These are phyloP conservation scores for Lagria hirta DNA, from an alignment of 2,888 invertebrate species.

Conservation along the genomic window DNA sequence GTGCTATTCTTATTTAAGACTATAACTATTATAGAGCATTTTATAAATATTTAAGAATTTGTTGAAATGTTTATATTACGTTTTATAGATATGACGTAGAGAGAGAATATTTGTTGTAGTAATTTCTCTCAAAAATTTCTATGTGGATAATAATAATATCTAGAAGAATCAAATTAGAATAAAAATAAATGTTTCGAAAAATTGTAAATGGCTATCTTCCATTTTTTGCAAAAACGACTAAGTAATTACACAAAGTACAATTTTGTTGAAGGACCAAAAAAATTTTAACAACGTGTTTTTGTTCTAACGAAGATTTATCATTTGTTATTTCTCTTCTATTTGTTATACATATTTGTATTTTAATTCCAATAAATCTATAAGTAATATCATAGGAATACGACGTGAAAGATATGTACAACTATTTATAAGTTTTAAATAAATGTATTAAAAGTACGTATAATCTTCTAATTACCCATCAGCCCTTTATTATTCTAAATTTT, in stretches of 20 bases:
- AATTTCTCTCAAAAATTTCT: constrained; percentile 12
- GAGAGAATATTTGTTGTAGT: constrained; percentile 10
- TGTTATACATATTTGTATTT: constrained; percentile 36
- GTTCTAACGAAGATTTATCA: constrained; percentile 25
- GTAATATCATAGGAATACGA: constrained; percentile 32
- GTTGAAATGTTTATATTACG: constrained; percentile 25
- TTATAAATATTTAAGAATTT: constrained; percentile 26
- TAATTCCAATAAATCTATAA: constrained; percentile 31
- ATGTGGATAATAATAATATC: constrained; percentile 15
- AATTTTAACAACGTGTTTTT: constrained; percentile 29
- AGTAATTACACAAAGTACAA: too few species aligned
- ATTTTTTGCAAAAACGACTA: constrained; percentile 27
- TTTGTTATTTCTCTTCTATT: constrained; percentile 35
- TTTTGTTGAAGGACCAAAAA: constrained; percentile 44
- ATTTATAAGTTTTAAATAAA: constrained; percentile 43
- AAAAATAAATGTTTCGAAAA: constrained; percentile 5
- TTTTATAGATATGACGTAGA: constrained; percentile 12
- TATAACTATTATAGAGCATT: constrained; percentile 24
- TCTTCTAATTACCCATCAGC: too few species aligned
- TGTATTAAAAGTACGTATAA: constrained; percentile 28
- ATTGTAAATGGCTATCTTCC: constrained; percentile 20
- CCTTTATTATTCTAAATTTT: too few species aligned
- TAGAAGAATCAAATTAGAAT: constrained; percentile 9
- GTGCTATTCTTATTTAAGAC: constrained; percentile 29
- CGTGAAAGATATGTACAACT: constrained; percentile 29